Evolutionary conservation across 1,140 invertebrate genomes (phyloP).

Genomic region (roundworm (Caenorhabditis elegans)): DNA sequence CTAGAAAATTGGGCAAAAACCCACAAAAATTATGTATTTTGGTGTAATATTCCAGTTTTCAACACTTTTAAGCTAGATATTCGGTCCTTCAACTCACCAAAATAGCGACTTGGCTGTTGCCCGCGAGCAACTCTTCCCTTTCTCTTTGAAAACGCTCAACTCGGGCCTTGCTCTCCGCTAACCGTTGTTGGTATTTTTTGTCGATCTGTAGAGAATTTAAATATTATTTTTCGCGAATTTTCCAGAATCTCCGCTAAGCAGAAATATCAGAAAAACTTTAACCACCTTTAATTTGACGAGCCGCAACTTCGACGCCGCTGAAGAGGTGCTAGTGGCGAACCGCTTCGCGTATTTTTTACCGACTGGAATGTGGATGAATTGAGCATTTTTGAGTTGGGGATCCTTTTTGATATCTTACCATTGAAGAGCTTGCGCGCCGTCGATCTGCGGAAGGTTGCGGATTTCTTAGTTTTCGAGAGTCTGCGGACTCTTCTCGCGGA

Average conservation of each 20-base stretch:
- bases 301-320: not conserved
- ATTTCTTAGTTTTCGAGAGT: not conserved
- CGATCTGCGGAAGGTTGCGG: not conserved
- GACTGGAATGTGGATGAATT: not conserved
- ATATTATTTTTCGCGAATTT: too few species aligned
- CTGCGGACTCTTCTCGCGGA: not conserved
- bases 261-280: not conserved
- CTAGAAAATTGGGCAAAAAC: too few species aligned
- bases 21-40: too few species aligned
- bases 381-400: not conserved
- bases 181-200: not conserved
- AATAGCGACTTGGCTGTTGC: not conserved
- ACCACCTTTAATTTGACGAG: not conserved
- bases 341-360: not conserved
- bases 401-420: not conserved
- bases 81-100: not conserved
- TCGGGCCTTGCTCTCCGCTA: not conserved
- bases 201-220: not conserved
- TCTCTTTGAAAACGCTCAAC: not conserved
- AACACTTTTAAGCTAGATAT: too few species aligned
- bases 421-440: not conserved
- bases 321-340: not conserved
- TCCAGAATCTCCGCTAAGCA: too few species aligned
- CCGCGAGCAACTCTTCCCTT: not conserved
- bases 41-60: too few species aligned